Evolutionary conservation across 2,113 vertebrate genomes (phyloP).

Genomic region (Cacatua alba): DNA sequence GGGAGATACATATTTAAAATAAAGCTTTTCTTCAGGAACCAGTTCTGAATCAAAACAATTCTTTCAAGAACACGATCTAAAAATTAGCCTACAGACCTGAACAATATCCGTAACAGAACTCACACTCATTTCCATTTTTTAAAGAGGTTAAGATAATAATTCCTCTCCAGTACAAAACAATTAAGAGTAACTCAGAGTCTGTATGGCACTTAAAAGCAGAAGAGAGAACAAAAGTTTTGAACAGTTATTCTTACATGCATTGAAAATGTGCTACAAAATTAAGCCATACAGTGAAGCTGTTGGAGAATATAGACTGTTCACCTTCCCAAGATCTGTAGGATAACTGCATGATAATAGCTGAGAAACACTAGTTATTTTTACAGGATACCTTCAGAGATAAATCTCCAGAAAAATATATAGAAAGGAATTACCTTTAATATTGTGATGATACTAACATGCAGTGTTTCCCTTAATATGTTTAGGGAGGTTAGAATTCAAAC

Average conservation of each 20-base stretch:
- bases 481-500: not conserved
- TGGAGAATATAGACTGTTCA: not conserved
- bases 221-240: not conserved
- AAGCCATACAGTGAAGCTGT: not conserved
- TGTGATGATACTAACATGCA: not conserved
- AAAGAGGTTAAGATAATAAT: not conserved
- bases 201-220: not conserved
- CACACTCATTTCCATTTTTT: not conserved
- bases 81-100: not conserved
- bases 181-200: not conserved
- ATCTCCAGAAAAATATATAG: not conserved
- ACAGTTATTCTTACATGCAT: not conserved
- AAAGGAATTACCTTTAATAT: not conserved
- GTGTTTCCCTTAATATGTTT: not conserved
- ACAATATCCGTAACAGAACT: not conserved
- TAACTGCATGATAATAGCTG: not conserved
- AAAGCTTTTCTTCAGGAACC: conserved; percentile 2
- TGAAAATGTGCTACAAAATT: conserved; percentile 14
- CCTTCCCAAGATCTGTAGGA: not conserved
- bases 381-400: not conserved
- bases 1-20: conserved; percentile 16
- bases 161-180: not conserved
- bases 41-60: conserved; percentile 50
- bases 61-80: not conserved
- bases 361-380: not conserved